Evolutionary conservation across 2,888 invertebrate species (phyloP).

Genomic region (Pammene fasciana): DNA sequence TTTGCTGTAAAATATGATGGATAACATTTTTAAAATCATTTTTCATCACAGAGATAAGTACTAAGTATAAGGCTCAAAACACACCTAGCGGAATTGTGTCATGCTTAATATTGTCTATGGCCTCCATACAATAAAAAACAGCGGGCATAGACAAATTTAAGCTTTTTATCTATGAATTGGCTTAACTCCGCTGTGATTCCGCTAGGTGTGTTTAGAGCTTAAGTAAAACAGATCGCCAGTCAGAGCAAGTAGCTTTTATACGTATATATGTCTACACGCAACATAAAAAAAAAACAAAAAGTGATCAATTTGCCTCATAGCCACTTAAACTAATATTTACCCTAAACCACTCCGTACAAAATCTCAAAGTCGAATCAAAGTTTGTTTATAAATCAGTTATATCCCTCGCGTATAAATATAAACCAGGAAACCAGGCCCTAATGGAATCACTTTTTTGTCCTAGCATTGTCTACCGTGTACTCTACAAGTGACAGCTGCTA

Average conservation of each 20-base stretch:
- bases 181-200: too few species aligned
- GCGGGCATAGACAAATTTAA: too few species aligned
- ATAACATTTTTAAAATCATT: too few species aligned
- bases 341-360: background rate
- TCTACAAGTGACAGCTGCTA: constrained; percentile 60
- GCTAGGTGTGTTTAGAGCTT: too few species aligned
- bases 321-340: constrained; percentile 1
- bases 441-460: constrained; percentile 46
- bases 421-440: constrained; percentile 40
- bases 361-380: constrained; percentile 25
- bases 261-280: background rate
- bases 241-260: too few species aligned
- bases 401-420: constrained; percentile 31
- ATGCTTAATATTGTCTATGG: too few species aligned
- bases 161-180: too few species aligned
- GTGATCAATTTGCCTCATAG: background rate
- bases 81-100: too few species aligned
- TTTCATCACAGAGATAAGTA: too few species aligned
- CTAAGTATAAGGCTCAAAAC: too few species aligned
- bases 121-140: too few species aligned
- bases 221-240: too few species aligned
- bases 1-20: background rate
- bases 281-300: background rate
- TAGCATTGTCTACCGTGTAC: constrained; percentile 46
- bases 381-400: constrained; percentile 33